Base-by-base conservation (phyloP, 1,140 invertebrate genomes). In the Ips nitidus region DNA sequence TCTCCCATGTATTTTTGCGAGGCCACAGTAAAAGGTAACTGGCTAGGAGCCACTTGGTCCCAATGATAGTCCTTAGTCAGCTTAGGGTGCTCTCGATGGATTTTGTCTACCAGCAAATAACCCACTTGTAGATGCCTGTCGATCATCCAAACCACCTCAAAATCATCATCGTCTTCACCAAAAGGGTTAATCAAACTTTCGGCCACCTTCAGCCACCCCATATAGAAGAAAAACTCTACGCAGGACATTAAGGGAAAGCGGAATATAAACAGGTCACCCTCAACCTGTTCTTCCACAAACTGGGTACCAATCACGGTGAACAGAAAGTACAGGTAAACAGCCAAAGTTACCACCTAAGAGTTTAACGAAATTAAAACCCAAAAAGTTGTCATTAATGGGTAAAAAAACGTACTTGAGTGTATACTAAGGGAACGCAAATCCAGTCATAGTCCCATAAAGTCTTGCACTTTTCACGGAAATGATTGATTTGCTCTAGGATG, bases 141-240 rank as follows among this genome's bases (percentile, higher is more conserved):
- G 52, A 95, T 89, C 76, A 94, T 87, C 92, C 93, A 94, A 74
- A 94, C 94, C 4, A 88, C 86, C 83, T 88, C 84, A 70, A 86
- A 86, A 71, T 86, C 84, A 74, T 95, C 94, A 75, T 96, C 94
- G 76, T 96, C 94, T 81, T 95, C 92, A 1, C 94, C 94, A 78
- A 95, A 96, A 0, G 92, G 92, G 80, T 94, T 94, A 41, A 94
- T 91, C 38, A 94, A 80, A 39, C 87, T 88, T 80, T 94, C 92
- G 0, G 92, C 91, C 22, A 94, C 91, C 84, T 94, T 95, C 47
- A 95, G 80, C 93, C 93, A 95, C n/a, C 93, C 93, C 88, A 94
- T 92, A 77, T 94, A 95, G 80, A 93, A 92, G 77, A 91, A 90
- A 75, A 93, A 94, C 75, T 92, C 85, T 52, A 96, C 82, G 1